Evolutionary conservation across 2,113 vertebrate species (phyloP).

Genomic region (Camelus bactrianus): DNA sequence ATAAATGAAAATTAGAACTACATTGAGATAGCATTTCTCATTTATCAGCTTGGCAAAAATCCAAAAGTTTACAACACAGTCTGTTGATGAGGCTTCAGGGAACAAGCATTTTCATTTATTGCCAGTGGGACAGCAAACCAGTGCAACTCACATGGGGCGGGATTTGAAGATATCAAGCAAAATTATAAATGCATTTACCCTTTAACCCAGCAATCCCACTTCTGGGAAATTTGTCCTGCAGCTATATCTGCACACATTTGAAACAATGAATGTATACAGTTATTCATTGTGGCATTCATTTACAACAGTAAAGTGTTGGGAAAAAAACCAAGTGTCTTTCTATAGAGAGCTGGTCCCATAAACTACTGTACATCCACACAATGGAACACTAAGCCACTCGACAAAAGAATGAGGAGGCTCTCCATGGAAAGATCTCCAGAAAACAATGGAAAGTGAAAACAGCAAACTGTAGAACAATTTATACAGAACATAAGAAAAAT

Average conservation of each 20-base stretch:
- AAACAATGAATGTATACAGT: fast-evolving
- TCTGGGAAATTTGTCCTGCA: background rate
- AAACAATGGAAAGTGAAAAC: background rate
- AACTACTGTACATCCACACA: background rate
- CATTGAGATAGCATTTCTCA: conserved; percentile 36
- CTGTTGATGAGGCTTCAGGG: conserved; percentile 39
- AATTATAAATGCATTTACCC: background rate
- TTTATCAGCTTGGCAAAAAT: conserved; percentile 62
- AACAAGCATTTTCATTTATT: background rate
- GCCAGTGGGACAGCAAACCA: background rate
- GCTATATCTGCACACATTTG: background rate
- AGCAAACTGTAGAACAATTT: background rate
- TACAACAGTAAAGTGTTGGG: background rate
- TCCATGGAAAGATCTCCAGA: background rate
- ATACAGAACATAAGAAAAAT: background rate
- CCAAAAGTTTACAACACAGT: conserved; percentile 25
- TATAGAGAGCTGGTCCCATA: background rate
- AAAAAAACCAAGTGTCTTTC: background rate
- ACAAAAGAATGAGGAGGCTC: background rate
- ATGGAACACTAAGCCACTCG: background rate
- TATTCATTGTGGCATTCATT: background rate
- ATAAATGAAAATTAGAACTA: conserved; percentile 73
- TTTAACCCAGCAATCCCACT: background rate
- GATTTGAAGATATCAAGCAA: background rate
- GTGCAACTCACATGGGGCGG: background rate